phyloP scores from a whole-genome alignment of 2,888 invertebrate species.

The Cheilosia scutellata region DNA sequence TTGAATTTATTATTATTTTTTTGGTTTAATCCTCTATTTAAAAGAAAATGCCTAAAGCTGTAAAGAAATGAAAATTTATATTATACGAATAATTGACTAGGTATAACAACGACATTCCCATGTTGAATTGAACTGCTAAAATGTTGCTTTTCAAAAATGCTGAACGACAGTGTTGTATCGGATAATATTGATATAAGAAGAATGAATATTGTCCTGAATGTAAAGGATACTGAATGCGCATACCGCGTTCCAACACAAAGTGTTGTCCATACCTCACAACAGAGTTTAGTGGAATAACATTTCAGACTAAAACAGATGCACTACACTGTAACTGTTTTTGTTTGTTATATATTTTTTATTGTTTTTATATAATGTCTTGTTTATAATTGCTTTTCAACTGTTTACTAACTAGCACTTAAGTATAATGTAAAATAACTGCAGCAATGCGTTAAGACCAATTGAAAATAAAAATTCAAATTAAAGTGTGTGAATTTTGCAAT shows the following conservation, averaged over 20 bases:
- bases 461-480: slow-evolving; percentile 7
- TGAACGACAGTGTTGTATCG: not conserved
- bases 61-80: slow-evolving; percentile 48
- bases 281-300: not conserved
- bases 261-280: slow-evolving; percentile 1
- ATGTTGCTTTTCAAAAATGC: slow-evolving; percentile 11
- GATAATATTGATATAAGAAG: not conserved
- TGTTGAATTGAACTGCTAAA: slow-evolving; percentile 21
- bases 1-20: slow-evolving; percentile 29
- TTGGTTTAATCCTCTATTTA: slow-evolving; percentile 26
- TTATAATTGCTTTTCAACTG: slow-evolving; percentile 2
- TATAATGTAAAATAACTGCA: slow-evolving; percentile 12
- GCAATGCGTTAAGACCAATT: slow-evolving; percentile 30
- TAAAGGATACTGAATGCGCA: not conserved
- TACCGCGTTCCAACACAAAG: slow-evolving; percentile 9
- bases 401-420: slow-evolving; percentile 18
- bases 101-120: slow-evolving; percentile 38
- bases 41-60: slow-evolving; percentile 58
- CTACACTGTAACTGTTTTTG: slow-evolving; percentile 11
- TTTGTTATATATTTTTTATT: not conserved
- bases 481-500: not conserved
- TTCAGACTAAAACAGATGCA: slow-evolving; percentile 38
- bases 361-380: not conserved
- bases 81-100: slow-evolving; percentile 14
- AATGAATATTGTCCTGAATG: slow-evolving; percentile 6